Percentiles rank a stretch among this genome's conserved stretches.
Evolutionary conservation across 2,797 vertebrate genomes (phyloP).

Genomic region (Odontamblyopus rebecca): DNA sequence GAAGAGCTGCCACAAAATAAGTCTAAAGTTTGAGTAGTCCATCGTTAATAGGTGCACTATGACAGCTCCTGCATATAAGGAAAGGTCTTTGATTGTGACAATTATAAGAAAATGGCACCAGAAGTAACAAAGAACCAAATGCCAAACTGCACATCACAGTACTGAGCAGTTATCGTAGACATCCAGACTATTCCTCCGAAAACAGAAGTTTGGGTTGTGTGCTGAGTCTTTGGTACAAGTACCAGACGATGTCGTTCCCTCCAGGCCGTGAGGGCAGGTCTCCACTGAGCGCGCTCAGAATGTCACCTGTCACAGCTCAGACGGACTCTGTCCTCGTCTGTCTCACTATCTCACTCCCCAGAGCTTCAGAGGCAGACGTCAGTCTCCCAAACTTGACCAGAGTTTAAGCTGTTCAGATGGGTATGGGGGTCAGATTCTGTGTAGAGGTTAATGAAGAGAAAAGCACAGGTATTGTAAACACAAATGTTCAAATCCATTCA

Average conservation of each 20-base stretch:
- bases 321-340: conserved; percentile 23
- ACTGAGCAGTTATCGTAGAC: neutral
- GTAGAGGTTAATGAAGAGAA: too few relatives aligned
- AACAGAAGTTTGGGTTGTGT: neutral
- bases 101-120: neutral
- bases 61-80: neutral
- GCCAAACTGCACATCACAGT: neutral
- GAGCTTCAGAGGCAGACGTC: neutral
- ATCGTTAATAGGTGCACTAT: too few relatives aligned
- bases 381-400: neutral
- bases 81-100: neutral
- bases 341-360: neutral
- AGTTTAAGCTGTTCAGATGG: too few relatives aligned
- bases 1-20: too few relatives aligned
- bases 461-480: too few relatives aligned
- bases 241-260: conserved; percentile 15
- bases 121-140: neutral
- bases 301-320: conserved; percentile 40
- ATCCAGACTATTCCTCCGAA: neutral
- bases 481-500: too few relatives aligned
- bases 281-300: conserved; percentile 19
- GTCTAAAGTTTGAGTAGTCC: too few relatives aligned
- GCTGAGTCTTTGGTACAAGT: neutral
- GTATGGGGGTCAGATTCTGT: too few relatives aligned
- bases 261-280: conserved; percentile 19